Evolutionary conservation across 2,113 vertebrate species (phyloP).

Genomic region (Scartelaos histophorus): DNA sequence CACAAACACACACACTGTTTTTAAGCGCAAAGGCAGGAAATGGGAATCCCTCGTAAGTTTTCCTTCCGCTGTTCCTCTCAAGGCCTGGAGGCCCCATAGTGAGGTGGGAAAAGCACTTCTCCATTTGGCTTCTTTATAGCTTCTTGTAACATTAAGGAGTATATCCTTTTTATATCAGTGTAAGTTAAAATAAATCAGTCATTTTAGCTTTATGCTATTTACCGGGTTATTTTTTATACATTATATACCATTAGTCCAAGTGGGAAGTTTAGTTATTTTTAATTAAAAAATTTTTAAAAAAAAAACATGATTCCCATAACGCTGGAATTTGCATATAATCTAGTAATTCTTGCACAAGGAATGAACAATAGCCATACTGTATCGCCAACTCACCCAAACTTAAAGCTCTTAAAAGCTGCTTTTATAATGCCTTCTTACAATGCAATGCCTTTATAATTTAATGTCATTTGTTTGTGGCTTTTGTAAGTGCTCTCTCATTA

Average conservation of each 20-base stretch:
- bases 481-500: conserved; percentile 24
- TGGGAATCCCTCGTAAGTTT: conserved; percentile 74
- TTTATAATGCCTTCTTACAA: neutral
- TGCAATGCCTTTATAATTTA: conserved; percentile 5
- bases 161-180: too few relatives aligned
- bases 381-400: neutral
- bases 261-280: neutral
- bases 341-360: neutral
- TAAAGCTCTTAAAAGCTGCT: neutral
- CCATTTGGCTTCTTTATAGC: conserved; percentile 62
- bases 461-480: neutral
- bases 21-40: conserved; percentile 68
- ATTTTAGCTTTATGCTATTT: too few relatives aligned
- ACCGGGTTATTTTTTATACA: too few relatives aligned
- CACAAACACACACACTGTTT: conserved; percentile 49
- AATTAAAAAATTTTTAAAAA: too few relatives aligned
- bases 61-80: conserved; percentile 71
- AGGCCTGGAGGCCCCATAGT: conserved; percentile 56
- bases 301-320: neutral
- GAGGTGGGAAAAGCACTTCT: conserved; percentile 68
- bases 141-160: too few relatives aligned
- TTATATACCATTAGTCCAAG: neutral
- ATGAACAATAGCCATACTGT: neutral
- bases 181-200: too few relatives aligned
- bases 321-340: neutral